Evolutionary conservation across 2,113 vertebrate species (phyloP), one percentile per base, ranked within the genome.

Genomic region (Caranx melampygus): DNA sequence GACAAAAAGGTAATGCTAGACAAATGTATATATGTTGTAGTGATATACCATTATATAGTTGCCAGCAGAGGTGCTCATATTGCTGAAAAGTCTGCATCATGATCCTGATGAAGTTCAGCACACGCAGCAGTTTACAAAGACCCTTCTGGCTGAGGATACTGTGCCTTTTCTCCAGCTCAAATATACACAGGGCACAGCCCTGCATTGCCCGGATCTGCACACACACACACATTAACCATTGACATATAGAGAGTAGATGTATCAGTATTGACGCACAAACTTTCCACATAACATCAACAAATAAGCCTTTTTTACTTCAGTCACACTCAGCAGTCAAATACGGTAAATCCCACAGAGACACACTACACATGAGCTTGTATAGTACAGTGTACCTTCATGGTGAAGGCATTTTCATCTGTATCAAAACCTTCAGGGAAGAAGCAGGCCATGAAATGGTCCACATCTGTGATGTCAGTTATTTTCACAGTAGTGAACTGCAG

Each of bases 351-450:
- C 44, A 72, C 9, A 65, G 3, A n/a, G n/a, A 75, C 35, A 49
- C n/a, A 61, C 9, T 18, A 21, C 14, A 40, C 18, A 78, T 44
- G 68, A 13, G 34, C 7, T 59, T 26, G 49, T 6, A 33, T 9
- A 34, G 3, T 44, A n/a, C 18, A 62, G 3, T 44, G 14, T 91
- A 87, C 79, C 89, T 96, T 94, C 95, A 98, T 96, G 66, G 78
- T 93, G 81, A 95, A 89, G 8, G 3, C 51, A 59, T 96, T 95
- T 69, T 83, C 94, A 82, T 96, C 90, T 62, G 95, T 88, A 75
- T 93, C 94, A 83, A 96, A 79, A 47, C 96, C 97, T 60, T 94
- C 89, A 45, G 96, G 96, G 42, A 99, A 98, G 93, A 97, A 98
- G 59, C 78, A 82, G 33, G 86, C 66, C 86, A 93, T 95, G 86